These are phyloP conservation scores for Amia ocellicauda DNA, from an alignment of 2,113 vertebrate genomes.

Conservation along the genomic window DNA sequence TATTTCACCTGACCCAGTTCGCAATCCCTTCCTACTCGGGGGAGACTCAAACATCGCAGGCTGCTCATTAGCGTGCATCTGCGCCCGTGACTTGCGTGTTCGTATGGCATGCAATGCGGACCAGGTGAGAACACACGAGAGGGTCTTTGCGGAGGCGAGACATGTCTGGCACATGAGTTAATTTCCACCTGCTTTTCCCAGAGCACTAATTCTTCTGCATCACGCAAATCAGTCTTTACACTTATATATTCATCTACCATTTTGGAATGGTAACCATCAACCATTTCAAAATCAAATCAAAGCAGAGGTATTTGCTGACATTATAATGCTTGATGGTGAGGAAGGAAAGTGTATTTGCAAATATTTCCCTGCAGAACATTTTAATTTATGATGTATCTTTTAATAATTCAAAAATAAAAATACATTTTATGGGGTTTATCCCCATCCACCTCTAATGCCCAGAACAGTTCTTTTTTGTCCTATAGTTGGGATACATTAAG, in stretches of 20 bases:
- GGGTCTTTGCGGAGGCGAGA: constrained; percentile 29
- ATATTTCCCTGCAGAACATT: too few species aligned
- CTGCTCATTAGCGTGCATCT: constrained; percentile 22
- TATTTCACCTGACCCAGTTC: constrained; percentile 29
- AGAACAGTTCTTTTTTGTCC: constrained; percentile 1
- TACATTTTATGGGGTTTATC: too few species aligned
- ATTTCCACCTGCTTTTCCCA: constrained; percentile 27
- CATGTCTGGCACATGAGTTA: constrained; percentile 26
- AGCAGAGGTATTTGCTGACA: neutral
- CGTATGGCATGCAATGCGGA: constrained; percentile 26
- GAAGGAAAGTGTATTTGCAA: too few species aligned
- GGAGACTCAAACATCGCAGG: constrained; percentile 8
- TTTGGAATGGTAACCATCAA: neutral
- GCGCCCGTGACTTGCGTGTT: constrained; percentile 36
- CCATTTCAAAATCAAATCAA: neutral
- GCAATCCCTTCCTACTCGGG: constrained; percentile 20
- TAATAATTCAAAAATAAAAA: too few species aligned
- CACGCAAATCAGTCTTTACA: neutral
- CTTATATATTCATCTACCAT: neutral
- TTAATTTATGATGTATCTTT: too few species aligned
- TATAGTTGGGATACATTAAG: constrained; percentile 8
- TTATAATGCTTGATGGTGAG: too few species aligned
- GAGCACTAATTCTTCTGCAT: neutral
- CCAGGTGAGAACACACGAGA: constrained; percentile 18
- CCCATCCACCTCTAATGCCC: too few species aligned